phyloP scores from a whole-genome alignment of 1,140 invertebrate genomes.

The Pygmarrhopalites habei region DNA sequence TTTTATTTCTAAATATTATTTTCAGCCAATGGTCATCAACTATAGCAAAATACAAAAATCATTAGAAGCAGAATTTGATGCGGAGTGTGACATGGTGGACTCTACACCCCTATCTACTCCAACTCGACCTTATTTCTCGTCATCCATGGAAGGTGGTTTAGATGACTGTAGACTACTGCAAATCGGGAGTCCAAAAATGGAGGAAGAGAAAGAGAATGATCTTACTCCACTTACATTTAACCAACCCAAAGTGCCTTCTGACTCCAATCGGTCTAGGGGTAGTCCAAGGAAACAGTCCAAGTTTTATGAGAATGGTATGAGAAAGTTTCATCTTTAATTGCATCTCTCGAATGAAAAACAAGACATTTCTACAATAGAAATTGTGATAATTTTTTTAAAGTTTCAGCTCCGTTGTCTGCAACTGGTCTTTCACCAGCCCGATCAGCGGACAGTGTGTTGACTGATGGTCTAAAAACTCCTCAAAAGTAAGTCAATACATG shows the following conservation, averaged over 20 bases:
- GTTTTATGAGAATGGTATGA: neutral
- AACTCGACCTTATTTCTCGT: conserved; percentile 40
- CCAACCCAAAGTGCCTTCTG: conserved; percentile 36
- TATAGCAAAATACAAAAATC: conserved; percentile 27
- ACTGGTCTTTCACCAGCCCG: conserved; percentile 29
- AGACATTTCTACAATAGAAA: too few species aligned
- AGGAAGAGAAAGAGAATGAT: conserved; percentile 33
- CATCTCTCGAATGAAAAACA: too few species aligned
- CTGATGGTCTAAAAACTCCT: conserved; percentile 32
- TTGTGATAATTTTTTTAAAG: neutral
- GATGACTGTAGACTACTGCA: conserved; percentile 43
- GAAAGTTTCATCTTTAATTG: neutral
- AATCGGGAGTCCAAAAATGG: conserved; percentile 40
- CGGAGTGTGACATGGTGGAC: conserved; percentile 30
- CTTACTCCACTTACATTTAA: conserved; percentile 25
- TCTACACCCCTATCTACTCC: conserved; percentile 32
- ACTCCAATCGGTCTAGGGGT: too few species aligned
- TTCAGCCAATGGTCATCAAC: neutral
- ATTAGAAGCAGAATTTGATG: conserved; percentile 32
- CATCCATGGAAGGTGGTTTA: conserved; percentile 45
- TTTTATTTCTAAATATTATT: conserved; percentile 1
- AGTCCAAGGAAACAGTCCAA: conserved; percentile 32
- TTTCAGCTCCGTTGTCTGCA: neutral
- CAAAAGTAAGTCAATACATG: too few species aligned
- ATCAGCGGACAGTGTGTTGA: conserved; percentile 34